Evolutionary conservation across 1,140 invertebrate species (phyloP), one percentile per base, ranked within the genome.

Genomic region (Galleria mellonella): DNA sequence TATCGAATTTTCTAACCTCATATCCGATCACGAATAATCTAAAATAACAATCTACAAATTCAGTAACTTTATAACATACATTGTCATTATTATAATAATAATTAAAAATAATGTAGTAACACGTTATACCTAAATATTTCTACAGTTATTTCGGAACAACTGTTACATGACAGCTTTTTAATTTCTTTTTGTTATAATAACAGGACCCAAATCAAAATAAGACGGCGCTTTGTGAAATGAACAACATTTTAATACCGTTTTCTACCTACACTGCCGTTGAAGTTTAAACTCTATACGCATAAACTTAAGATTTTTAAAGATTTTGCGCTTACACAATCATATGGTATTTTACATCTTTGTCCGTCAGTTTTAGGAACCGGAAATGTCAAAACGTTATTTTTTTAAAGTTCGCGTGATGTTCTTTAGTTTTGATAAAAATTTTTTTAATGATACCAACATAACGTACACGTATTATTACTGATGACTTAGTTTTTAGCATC

Each of bases 361-460:
- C 32, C 51, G 53, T 56, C 55, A 37, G 59, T 62, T 61, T 59
- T 55, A 62, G 69, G 62, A 64, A 62, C 60, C 72, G 72, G 72
- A 75, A 75, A 75, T 56, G 72, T 75, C 72, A 75, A 61, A 66
- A 68, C 46, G 64, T 71, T 63, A 51, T 58, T 64, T 64, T 68
- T 72, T 64, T 47, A 63, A 59, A 43, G 52, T 56, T 65, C 55
- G 55, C 63, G 68, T 70, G 64, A 62, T 66, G 61, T 47, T 51
- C 52, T 45, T 38, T 42, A 17, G 47, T 28, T 9, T 7, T 15
- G 27, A 28, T 39, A 39, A 23, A 23, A 3, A 23, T 23, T 23
- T 23, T 23, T 23, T 23, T 23, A 23, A 23, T n/a, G n/a, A n/a
- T n/a, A n/a, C n/a, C n/a, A n/a, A n/a, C n/a, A n/a, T n/a, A n/a